Base-by-base conservation (phyloP, 2,113 vertebrate genomes). In the Australoheros scitulus region DNA sequence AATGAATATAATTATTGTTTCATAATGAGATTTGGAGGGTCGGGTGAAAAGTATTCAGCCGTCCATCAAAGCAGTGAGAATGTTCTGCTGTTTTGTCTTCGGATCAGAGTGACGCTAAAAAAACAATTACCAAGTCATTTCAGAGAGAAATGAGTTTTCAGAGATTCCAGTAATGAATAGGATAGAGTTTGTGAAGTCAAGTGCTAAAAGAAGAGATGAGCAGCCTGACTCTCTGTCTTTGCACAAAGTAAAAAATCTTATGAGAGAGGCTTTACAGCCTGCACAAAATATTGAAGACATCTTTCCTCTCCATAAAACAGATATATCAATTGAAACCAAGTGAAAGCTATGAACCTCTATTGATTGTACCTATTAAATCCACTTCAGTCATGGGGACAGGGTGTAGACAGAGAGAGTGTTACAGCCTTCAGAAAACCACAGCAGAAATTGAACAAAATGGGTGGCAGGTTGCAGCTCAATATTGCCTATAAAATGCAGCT, bases 1-100 rank as follows among this genome's bases (percentile, higher is more conserved):
- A 94, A 95, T 95, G 91, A 95, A 95, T 92, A 94, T 93, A 92
- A 93, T 94, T 92, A 94, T 89, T 90, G 80, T 90, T 89, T 91
- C 85, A 74, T 93, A 93, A 94, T 94, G 91, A 91, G 81, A 94
- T 94, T 87, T 85, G 41, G 52, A 11, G 11, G 68, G 41, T 8
- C 32, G 22, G 52, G 43, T 8, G 61, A 82, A 78, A 78, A 81
- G 74, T 56, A 80, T 80, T 77, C 74, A 76, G 72, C 68, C 65
- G 79, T 91, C 87, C 83, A 91, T 91, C 89, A 86, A 86, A 91
- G 92, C 59, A 84, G 75, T 6, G 77, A 83, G 80, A 84, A 43
- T 29, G n/a, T 77, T 92, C 78, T 77, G 81, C 77, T 92, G 82
- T 93, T 91, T 85, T 85, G 79, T 84, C 84, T 94, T 89, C 85